Evolutionary conservation across 2,113 vertebrate genomes (phyloP).

Genomic region (Ploceus nigricollis): DNA sequence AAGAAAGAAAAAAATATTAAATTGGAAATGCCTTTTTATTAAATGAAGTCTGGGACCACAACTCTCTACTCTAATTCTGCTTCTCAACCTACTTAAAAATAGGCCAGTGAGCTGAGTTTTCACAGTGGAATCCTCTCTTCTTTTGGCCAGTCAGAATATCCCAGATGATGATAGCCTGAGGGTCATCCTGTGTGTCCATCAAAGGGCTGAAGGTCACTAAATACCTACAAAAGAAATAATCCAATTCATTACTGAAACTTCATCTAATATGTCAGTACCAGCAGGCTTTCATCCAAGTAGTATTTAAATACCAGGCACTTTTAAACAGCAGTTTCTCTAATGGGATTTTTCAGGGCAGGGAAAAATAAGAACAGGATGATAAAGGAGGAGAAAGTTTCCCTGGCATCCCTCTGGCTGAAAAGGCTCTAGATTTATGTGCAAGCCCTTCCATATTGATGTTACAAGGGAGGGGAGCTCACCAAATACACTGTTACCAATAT

Average conservation of each 20-base stretch:
- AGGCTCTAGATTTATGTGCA: background rate
- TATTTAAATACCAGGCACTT: background rate
- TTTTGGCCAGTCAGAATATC: conserved; percentile 96
- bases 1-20: background rate
- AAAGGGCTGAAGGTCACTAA: conserved; percentile 96
- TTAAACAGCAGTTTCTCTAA: background rate
- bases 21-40: background rate
- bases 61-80: background rate
- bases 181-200: conserved; percentile 96
- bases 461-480: background rate
- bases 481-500: background rate
- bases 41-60: background rate
- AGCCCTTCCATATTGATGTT: background rate
- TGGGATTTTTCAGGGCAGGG: background rate
- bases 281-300: background rate
- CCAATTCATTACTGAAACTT: background rate
- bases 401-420: background rate
- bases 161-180: conserved; percentile 99
- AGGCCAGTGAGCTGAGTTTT: conserved; percentile 98
- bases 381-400: background rate
- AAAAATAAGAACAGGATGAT: background rate
- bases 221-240: conserved; percentile 75
- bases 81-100: conserved; percentile 91
- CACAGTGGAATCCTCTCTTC: conserved; percentile 97
- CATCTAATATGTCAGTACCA: background rate